phyloP scores from a whole-genome alignment of 2,797 vertebrate species.

The Fistularia commersonii region DNA sequence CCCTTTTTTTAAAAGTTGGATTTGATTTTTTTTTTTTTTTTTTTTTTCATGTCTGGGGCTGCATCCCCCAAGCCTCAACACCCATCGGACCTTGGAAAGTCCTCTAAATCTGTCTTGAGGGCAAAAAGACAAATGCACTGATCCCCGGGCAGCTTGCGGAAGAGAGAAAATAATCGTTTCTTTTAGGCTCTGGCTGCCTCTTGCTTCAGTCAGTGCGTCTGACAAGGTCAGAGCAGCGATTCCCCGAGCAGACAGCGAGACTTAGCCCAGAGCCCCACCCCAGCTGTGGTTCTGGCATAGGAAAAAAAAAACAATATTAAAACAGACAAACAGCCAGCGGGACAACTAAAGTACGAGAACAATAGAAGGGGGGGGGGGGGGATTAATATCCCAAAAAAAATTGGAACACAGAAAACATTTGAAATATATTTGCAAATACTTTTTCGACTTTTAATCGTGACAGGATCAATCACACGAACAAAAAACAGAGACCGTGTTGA shows the following conservation, averaged over 20 bases:
- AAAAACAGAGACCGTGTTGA: too few species aligned
- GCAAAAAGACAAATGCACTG: conserved; percentile 16
- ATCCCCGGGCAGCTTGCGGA: conserved; percentile 3
- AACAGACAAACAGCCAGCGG: too few species aligned
- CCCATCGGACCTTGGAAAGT: conserved; percentile 18
- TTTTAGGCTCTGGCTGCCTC: conserved; percentile 4
- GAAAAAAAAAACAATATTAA: too few species aligned
- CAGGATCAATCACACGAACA: too few species aligned
- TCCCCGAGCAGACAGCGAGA: conserved; percentile 20
- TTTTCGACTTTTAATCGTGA: too few species aligned
- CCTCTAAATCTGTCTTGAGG: conserved; percentile 23
- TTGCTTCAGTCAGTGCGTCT: conserved; percentile 20
- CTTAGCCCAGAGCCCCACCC: conserved; percentile 11
- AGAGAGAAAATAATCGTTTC: conserved; percentile 13
- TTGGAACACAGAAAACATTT: too few species aligned
- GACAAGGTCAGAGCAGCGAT: conserved; percentile 34
- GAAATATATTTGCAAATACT: too few species aligned
- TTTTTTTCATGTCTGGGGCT: conserved; percentile 3
- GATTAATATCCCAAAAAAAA: too few species aligned
- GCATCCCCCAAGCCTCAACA: conserved; percentile 1
- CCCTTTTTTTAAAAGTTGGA: too few species aligned
- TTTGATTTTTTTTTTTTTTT: neutral
- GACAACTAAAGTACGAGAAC: too few species aligned
- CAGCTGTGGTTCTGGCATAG: conserved; percentile 18
- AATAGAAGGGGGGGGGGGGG: too few species aligned